Evolutionary conservation across 2,888 invertebrate genomes (phyloP).

Genomic region (Agrochola litura): DNA sequence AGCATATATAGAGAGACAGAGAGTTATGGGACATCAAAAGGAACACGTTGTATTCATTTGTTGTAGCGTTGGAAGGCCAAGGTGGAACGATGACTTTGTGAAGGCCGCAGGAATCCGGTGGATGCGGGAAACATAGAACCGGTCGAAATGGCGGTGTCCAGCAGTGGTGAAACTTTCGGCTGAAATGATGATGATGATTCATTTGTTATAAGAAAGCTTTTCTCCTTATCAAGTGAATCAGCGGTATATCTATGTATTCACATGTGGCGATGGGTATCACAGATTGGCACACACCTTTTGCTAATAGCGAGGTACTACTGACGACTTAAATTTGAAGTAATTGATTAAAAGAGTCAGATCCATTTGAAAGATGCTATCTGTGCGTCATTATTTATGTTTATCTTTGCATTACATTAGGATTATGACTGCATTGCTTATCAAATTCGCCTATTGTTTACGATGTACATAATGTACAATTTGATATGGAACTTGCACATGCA

Average conservation of each 20-base stretch:
- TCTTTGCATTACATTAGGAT: constrained; percentile 4
- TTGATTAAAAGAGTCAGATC: not conserved
- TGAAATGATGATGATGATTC: not conserved
- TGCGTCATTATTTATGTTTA: constrained; percentile 16
- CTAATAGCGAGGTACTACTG: not conserved
- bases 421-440: constrained; percentile 21
- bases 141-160: too few relatives aligned
- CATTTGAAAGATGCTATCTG: not conserved
- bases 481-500: not conserved
- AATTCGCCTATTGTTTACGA: constrained; percentile 5
- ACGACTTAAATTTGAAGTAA: not conserved
- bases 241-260: not conserved
- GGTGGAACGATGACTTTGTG: too few relatives aligned
- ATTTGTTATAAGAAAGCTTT: not conserved
- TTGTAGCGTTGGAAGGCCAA: too few relatives aligned
- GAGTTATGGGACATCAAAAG: too few relatives aligned
- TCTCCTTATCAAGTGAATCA: not conserved
- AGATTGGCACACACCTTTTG: too few relatives aligned
- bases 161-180: too few relatives aligned
- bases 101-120: too few relatives aligned
- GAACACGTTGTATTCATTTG: too few relatives aligned
- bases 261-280: not conserved
- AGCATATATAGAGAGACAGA: too few relatives aligned
- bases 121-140: too few relatives aligned
- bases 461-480: not conserved